These are phyloP conservation scores for Camptogramma bilineatum DNA, from an alignment of 2,888 invertebrate species.

Conservation along the genomic window DNA sequence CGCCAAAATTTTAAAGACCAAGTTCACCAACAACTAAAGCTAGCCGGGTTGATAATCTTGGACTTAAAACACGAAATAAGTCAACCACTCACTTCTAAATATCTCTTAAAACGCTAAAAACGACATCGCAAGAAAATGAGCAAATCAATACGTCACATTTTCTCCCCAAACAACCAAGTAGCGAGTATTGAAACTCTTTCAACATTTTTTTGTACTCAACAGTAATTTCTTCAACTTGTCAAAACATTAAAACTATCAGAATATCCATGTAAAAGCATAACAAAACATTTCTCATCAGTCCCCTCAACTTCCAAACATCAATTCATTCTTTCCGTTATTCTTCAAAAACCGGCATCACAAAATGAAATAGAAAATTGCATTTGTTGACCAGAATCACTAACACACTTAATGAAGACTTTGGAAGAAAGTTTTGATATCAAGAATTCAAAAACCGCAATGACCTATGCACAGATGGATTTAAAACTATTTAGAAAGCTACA, in stretches of 20 bases:
- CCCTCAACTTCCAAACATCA: not conserved
- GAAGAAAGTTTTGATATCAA: constrained; percentile 14
- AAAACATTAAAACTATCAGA: constrained; percentile 5
- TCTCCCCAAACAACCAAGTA: not conserved
- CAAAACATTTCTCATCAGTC: constrained; percentile 1
- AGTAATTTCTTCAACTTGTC: constrained; percentile 1
- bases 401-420: no score
- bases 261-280: not conserved
- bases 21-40: not conserved
- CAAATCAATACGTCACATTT: not conserved
- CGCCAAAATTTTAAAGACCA: not conserved
- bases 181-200: not conserved
- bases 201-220: constrained; percentile 7
- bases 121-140: not conserved
- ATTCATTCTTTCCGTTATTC: not conserved
- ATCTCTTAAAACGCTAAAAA: not conserved
- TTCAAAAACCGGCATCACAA: not conserved
- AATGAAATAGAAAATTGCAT: constrained; percentile 16
- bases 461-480: not conserved
- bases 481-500: not conserved
- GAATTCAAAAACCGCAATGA: not conserved
- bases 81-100: not conserved
- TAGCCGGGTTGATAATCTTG: not conserved
- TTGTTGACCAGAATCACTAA: constrained; percentile 25
- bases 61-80: not conserved